Conservation (phyloP, 2,888 invertebrate genomes). For the Cylindroiulus punctatus region DNA sequence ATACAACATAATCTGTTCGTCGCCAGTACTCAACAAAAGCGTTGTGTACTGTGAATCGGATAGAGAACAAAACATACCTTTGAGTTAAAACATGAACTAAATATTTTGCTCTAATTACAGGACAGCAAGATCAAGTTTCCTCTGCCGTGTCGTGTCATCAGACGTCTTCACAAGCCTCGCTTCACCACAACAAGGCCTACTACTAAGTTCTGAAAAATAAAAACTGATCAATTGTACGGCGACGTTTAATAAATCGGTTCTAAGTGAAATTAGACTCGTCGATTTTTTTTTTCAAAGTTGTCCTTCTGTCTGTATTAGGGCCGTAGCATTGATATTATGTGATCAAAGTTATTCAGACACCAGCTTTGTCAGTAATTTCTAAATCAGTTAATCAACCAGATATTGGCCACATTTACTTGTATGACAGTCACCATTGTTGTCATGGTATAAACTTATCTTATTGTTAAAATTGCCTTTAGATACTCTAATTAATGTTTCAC, state of each 20-base stretch:
- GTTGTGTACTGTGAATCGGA: conserved; percentile 22
- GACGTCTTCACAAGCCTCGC: conserved; percentile 68
- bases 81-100: neutral
- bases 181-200: conserved; percentile 69
- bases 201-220: conserved; percentile 60
- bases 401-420: no score
- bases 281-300: no score
- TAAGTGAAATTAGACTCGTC: neutral
- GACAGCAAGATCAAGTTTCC: conserved; percentile 96
- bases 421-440: no score
- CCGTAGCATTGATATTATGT: no score
- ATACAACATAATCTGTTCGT: conserved; percentile 21
- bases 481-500: no score
- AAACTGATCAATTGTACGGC: neutral
- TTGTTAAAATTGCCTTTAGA: no score
- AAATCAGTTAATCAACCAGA: no score
- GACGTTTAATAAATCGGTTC: conserved; percentile 40
- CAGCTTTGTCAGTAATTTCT: no score
- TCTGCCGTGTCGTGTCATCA: conserved; percentile 75
- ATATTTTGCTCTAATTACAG: conserved; percentile 62
- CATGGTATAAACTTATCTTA: no score
- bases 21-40: conserved; percentile 5
- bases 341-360: no score
- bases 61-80: neutral
- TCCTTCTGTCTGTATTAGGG: no score